Evolutionary conservation across 2,888 invertebrate species (phyloP), one percentile per base, ranked within the genome.

Genomic region (Podotricha telesiphe): DNA sequence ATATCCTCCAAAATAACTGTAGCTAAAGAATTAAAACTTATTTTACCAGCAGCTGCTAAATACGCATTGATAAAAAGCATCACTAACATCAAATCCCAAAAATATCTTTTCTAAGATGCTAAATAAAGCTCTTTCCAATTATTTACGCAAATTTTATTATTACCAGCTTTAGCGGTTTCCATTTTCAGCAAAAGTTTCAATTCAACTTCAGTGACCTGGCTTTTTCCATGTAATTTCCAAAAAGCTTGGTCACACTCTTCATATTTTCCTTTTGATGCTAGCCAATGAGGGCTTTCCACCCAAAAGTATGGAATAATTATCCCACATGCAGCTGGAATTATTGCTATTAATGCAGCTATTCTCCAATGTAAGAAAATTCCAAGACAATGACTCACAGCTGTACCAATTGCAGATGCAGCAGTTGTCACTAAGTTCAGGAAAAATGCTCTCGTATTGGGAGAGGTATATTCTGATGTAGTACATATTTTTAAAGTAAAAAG

Each of bases 241-340:
- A 55, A 55, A 10, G 53, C 53, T 55, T 55, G 1, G n/a, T 55
- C 53, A 17, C 34, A 55, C 5, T 80, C 77, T 15, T 76, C 72
- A 61, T 76, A 79, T 63, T 72, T 73, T 22, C 79, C 78, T 63
- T 78, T 76, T 11, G 76, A 76, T 2, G 78, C 80, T n/a, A 81
- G 67, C 79, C 78, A 58, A 8, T 58, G 42, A 20, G 58, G 58
- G n/a, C 58, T 55, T 53, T 55, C 53, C 11, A 55, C 53, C 53
- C 53, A 55, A 34, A 55, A 55, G 34, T 55, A 55, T 58, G 80
- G 78, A 2, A 78, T 10, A 8, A 79, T 8, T 34, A 73, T 70
- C 0, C 78, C 69, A 0, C 78, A 22, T 6, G 58, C 58, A 2
- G 77, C 59, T 0, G 79, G 78, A 15, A 77, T 69, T 0, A 78